Base-by-base conservation (phyloP, 2,797 vertebrate species). In the Ctenopoma kingsleyae region DNA sequence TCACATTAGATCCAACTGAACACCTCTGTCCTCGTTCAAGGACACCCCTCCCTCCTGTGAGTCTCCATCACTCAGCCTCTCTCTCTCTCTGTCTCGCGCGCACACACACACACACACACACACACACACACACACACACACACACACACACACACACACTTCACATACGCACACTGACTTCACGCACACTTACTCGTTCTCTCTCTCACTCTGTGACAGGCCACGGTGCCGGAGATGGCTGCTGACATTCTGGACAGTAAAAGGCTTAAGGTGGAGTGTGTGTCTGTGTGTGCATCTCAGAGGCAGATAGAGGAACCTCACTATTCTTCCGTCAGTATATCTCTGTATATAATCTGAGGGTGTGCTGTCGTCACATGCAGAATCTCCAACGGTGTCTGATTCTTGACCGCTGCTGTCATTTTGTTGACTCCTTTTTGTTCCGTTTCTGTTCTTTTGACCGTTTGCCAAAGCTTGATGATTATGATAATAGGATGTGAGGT, bases 1-100 rank as follows among this genome's bases (percentile, higher is more conserved):
- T 90, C 91, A 91, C 89, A 92, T 92, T 91, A 92, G 90, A 91
- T 93, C 83, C 91, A 93, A 87, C 75, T 86, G 92, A 92, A 93
- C 92, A 93, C 92, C 91, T 92, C 89, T 86, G 92, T 92, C 91
- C 91, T 91, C 85, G 89, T 86, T 92, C 91, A 93, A 93, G 92
- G 91, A 89, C 92, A 91, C 83, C 89, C 90, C 89, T 89, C 91
- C 88, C 82, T 83, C 50, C 80, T 80, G 67, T 43, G 19, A 16
- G 69, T 84, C 77, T 83, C 70, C 50, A 41, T 89, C 85, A 77
- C 86, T 84, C 83, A 78, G 78, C 66, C 57, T 71, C 71, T 55
- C 62, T 62, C 15, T 69, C 69, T 62, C 59, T 48, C 63, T 59
- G 44, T 41, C 67, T 1, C 71, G 11, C 60, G 27, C 65, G 9